Evolutionary conservation across 2,113 vertebrate species (phyloP).

Genomic region (Caloenas nicobarica): DNA sequence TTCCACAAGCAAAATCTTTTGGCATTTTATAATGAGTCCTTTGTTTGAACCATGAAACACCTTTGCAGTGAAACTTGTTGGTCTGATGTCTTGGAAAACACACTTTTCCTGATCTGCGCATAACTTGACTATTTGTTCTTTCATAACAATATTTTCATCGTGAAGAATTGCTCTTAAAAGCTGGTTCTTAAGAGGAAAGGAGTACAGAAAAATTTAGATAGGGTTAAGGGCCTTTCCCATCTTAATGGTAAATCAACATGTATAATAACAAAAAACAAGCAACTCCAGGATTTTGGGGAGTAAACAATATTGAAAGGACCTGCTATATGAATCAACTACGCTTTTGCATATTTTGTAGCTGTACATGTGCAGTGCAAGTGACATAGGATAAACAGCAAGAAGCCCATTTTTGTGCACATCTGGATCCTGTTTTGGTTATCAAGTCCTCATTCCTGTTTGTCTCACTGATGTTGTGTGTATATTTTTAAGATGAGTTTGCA

Average conservation of each 20-base stretch:
- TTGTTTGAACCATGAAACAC: slow-evolving; percentile 7
- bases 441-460: background rate
- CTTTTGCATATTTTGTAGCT: background rate
- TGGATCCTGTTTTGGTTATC: slow-evolving; percentile 35
- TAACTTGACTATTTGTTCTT: background rate
- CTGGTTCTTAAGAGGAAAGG: background rate
- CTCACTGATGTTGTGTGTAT: background rate
- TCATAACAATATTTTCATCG: background rate
- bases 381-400: background rate
- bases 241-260: background rate
- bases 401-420: background rate
- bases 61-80: slow-evolving; percentile 15
- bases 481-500: slow-evolving; percentile 6
- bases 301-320: background rate
- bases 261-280: background rate
- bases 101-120: background rate
- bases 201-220: background rate
- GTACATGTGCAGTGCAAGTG: background rate
- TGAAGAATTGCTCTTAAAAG: background rate
- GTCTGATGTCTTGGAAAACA: background rate
- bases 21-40: background rate
- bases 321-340: background rate
- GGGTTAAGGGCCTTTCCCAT: background rate
- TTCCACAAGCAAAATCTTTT: background rate
- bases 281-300: background rate